These are phyloP conservation scores for Pseudocheirus occidentalis DNA, from an alignment of 2,797 vertebrate species.

Conservation along the genomic window DNA sequence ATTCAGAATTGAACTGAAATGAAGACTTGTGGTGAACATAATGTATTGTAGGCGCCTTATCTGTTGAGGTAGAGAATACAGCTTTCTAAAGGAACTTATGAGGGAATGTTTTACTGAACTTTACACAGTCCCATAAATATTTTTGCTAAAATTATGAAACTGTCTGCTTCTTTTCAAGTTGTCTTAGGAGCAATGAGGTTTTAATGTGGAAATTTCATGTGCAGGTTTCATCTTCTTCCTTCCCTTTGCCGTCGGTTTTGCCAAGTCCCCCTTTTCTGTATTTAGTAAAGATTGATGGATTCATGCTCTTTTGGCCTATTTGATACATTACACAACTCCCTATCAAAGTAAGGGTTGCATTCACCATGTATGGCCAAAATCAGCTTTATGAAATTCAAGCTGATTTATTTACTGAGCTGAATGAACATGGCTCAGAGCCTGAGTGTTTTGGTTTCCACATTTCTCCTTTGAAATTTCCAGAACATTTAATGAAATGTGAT, in stretches of 20 bases:
- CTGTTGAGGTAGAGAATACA: constrained; percentile 39
- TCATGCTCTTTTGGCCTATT: constrained; percentile 81
- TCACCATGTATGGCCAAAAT: constrained; percentile 66
- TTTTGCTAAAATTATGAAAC: constrained; percentile 83
- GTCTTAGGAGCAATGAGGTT: constrained; percentile 81
- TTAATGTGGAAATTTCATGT: constrained; percentile 88
- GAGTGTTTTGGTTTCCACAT: constrained; percentile 15
- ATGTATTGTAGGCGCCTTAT: constrained; percentile 53
- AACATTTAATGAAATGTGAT: constrained; percentile 1
- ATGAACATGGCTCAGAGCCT: constrained; percentile 36
- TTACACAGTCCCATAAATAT: constrained; percentile 83
- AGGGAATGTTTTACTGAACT: constrained; percentile 83
- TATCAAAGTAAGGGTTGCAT: constrained; percentile 71
- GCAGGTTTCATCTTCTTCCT: constrained; percentile 76
- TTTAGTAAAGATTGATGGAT: constrained; percentile 84
- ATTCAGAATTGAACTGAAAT: constrained; percentile 55
- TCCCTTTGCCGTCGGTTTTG: constrained; percentile 63
- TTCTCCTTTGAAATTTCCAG: constrained; percentile 51
- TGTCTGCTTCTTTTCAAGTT: constrained; percentile 85
- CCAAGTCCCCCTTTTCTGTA: constrained; percentile 80
- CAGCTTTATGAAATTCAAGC: constrained; percentile 72
- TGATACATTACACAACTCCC: constrained; percentile 80
- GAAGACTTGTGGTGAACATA: not conserved
- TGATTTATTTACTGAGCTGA: constrained; percentile 73
- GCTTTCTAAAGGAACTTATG: constrained; percentile 72